phyloP scores from a whole-genome alignment of 2,113 vertebrate species.

The Campylorhamphus procurvoides region DNA sequence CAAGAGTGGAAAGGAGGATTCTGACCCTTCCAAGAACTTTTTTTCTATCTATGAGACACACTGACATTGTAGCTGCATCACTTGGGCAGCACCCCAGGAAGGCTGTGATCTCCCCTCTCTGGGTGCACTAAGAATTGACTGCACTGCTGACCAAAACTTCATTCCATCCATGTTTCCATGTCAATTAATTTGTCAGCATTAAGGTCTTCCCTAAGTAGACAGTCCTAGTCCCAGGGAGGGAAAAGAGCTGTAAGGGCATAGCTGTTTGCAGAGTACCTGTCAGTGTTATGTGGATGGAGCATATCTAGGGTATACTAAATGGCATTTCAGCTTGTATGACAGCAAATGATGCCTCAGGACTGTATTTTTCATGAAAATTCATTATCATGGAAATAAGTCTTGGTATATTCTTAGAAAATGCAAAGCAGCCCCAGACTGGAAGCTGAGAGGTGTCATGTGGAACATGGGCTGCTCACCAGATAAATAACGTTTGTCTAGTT shows the following conservation, averaged over 20 bases:
- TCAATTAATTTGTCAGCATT: not conserved
- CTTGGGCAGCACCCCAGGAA: not conserved
- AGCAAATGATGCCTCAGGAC: not conserved
- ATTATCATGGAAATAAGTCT: not conserved
- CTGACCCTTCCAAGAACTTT: not conserved
- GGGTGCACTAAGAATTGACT: not conserved
- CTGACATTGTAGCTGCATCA: not conserved
- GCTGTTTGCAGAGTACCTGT: accelerated
- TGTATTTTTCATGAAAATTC: not conserved
- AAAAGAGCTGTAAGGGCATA: not conserved
- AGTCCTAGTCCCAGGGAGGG: not conserved
- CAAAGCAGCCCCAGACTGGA: not conserved
- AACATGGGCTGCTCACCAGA: not conserved
- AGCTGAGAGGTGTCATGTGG: not conserved
- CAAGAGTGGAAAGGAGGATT: not conserved
- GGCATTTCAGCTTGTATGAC: not conserved
- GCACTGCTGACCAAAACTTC: not conserved
- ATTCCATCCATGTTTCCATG: not conserved
- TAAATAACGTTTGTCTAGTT: not conserved
- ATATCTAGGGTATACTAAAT: not conserved
- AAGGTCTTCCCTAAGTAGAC: not conserved
- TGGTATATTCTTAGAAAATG: not conserved
- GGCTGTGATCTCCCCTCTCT: not conserved
- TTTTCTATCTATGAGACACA: not conserved
- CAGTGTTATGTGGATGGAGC: not conserved